phyloP scores from a whole-genome alignment of 2,797 vertebrate species.

The Potorous gilbertii region DNA sequence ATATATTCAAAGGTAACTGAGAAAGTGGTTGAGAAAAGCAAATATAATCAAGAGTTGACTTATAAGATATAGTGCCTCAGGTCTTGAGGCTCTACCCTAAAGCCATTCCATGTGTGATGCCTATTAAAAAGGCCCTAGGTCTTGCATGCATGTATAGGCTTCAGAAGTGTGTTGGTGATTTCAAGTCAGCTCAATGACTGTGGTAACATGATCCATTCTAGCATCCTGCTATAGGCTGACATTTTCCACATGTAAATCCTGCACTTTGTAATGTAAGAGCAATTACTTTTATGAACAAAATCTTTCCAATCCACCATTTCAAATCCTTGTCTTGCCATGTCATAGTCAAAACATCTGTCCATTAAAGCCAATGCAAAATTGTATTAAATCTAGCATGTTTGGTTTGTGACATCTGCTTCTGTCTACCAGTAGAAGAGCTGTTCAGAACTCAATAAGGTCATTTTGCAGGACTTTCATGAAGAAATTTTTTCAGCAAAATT shows the following conservation, averaged over 20 bases:
- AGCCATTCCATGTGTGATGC: conserved; percentile 55
- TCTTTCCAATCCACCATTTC: conserved; percentile 85
- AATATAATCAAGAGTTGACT: conserved; percentile 65
- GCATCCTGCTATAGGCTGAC: conserved; percentile 81
- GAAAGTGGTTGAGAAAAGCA: background rate
- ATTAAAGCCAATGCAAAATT: conserved; percentile 76
- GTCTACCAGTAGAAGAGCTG: conserved; percentile 75
- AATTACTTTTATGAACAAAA: conserved; percentile 85
- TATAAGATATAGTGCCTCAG: conserved; percentile 58
- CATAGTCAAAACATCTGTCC: conserved; percentile 86
- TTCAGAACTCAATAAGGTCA: conserved; percentile 73
- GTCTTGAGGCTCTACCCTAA: conserved; percentile 47
- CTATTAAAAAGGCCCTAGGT: conserved; percentile 58
- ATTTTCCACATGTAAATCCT: conserved; percentile 83
- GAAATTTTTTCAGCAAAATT: conserved; percentile 70
- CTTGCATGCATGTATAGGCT: conserved; percentile 1
- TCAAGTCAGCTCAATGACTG: conserved; percentile 70
- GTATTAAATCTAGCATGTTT: conserved; percentile 63
- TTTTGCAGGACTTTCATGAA: conserved; percentile 69
- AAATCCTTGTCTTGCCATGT: conserved; percentile 81
- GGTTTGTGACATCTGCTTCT: conserved; percentile 74
- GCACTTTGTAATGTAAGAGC: conserved; percentile 85
- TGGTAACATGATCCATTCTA: conserved; percentile 78
- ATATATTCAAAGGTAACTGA: conserved; percentile 57
- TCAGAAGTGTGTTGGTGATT: conserved; percentile 68